Conservation (phyloP, 2,113 vertebrate genomes). For the Dipodomys stephensi region DNA sequence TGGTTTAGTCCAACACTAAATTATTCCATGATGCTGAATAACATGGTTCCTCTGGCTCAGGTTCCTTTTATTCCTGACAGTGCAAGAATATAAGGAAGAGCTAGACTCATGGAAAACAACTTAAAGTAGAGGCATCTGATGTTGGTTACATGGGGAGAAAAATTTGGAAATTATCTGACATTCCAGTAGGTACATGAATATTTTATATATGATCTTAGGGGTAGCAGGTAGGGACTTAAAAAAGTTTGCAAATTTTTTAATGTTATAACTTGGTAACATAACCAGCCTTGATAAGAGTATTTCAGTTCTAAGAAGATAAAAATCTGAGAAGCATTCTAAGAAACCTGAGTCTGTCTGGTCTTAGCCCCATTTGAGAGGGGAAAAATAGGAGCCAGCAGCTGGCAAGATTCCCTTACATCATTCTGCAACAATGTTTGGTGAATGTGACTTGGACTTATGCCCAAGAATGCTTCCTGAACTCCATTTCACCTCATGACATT, state of each 20-base stretch:
- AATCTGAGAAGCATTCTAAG: background rate
- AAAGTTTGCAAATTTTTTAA: background rate
- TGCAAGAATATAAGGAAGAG: slow-evolving; percentile 8
- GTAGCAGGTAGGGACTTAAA: background rate
- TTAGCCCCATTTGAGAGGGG: background rate
- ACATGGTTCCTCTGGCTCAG: background rate
- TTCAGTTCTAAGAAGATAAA: background rate
- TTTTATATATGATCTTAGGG: background rate
- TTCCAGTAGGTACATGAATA: background rate
- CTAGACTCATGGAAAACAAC: background rate
- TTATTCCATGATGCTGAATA: background rate
- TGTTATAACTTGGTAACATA: background rate
- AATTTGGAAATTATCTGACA: background rate
- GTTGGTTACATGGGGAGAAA: background rate
- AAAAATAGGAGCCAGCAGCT: background rate
- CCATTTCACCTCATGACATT: background rate
- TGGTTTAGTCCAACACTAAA: background rate
- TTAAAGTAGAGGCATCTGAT: background rate
- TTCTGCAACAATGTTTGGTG: background rate
- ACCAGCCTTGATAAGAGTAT: background rate
- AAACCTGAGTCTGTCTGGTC: background rate
- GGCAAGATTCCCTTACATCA: background rate
- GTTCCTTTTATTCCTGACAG: background rate
- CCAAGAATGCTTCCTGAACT: background rate
- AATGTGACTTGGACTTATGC: background rate